Evolutionary conservation across 2,888 invertebrate genomes (phyloP).

Genomic region (Hypselothyrea guttata): DNA sequence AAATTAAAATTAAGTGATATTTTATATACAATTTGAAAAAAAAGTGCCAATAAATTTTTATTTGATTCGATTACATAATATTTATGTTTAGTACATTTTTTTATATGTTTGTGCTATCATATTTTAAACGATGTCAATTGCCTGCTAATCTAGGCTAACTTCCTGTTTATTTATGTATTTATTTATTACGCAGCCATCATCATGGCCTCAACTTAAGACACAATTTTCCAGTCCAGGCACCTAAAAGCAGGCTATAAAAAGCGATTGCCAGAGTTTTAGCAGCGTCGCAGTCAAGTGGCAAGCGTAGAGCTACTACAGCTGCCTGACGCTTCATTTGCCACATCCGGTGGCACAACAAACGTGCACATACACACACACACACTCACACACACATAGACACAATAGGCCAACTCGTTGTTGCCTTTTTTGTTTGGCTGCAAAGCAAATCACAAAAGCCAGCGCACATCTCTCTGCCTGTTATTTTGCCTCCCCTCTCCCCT

Average conservation of each 20-base stretch:
- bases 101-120: too few species aligned
- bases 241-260: conserved; percentile 41
- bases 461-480: conserved; percentile 13
- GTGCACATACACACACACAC: conserved; percentile 8
- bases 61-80: too few species aligned
- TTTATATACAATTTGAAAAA: too few species aligned
- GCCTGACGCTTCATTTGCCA: conserved; percentile 34
- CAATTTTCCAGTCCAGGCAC: conserved; percentile 15
- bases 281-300: background rate
- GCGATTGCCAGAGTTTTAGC: conserved; percentile 5
- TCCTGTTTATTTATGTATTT: background rate
- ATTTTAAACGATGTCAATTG: too few species aligned
- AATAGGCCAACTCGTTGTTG: conserved; percentile 12
- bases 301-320: conserved; percentile 38
- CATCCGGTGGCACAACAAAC: conserved; percentile 45
- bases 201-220: too few species aligned
- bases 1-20: too few species aligned
- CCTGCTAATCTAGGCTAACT: too few species aligned
- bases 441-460: conserved; percentile 32
- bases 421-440: conserved; percentile 21
- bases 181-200: too few species aligned
- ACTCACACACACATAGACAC: background rate
- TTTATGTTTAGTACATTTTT: too few species aligned
- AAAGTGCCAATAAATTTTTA: too few species aligned
- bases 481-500: too few species aligned